Evolutionary conservation across 2,797 vertebrate species (phyloP), one percentile per base, ranked within the genome.

Genomic region (Melanogrammus aeglefinus): DNA sequence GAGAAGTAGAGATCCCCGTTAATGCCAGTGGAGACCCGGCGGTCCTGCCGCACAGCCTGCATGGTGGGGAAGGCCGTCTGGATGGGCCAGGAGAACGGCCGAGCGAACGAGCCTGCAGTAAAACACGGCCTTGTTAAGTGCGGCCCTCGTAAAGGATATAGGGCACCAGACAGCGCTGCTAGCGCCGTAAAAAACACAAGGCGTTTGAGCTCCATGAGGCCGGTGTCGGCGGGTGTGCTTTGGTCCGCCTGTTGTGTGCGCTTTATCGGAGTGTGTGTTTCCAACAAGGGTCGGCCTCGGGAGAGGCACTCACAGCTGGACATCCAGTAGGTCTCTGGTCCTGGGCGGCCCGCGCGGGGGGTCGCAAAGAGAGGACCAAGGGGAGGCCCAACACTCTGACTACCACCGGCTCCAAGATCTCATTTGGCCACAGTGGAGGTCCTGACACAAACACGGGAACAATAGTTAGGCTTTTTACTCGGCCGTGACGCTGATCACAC

Each of bases 301-400:
- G 6, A 57, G 21, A 57, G 38, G 77, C n/a, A 80, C 97, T 96
- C 87, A 99, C 98, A 96, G 94, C 97, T 98, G 91, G 96, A 95
- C 96, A 99, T 97, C 98, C 98, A 99, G 94, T 97, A 97, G 90
- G 96, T 99, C 88, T 96, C 96, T 0, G 98, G 98, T 83, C n/a
- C 92, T 95, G 0, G 97, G 98, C 0, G 98, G 96, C 4, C 97
- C 97, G 0, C 93, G 94, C 0, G 97, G 98, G 0, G 97, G 96
- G 85, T 99, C 96, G 90, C 98, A 99, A n/a, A 76, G 96, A 93
- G 79, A 99, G 94, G 3, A 96, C 96, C 82, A 98, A 88, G 0
- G 96, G 95, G 75, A 95, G 88, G 0, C 98, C 98, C 78, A n/a
- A n/a, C n/a, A 96, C 96, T 1, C 97, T 97, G 80, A 99, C 94